Conservation (phyloP, 2,113 vertebrate species). For the Falco punctatus region DNA sequence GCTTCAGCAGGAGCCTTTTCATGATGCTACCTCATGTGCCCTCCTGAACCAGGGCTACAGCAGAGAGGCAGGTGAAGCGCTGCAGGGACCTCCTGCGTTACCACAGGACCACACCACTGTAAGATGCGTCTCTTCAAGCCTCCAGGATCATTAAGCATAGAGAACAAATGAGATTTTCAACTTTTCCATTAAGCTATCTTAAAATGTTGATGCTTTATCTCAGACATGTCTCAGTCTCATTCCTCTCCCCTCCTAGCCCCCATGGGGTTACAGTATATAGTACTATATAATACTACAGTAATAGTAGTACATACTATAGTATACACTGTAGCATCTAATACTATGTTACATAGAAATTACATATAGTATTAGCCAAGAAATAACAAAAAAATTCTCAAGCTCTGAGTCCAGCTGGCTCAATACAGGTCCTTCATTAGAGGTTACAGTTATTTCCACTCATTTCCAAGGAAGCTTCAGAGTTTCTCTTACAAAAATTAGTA, state of each 20-base stretch:
- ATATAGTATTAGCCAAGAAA: not conserved
- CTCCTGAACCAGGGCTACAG: not conserved
- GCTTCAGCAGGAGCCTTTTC: not conserved
- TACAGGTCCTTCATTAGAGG: not conserved
- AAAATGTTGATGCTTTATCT: not conserved
- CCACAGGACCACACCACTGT: not conserved
- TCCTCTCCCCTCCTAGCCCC: not conserved
- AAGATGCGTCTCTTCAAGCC: not conserved
- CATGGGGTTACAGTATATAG: not conserved
- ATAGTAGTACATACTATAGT: not conserved
- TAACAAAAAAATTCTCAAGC: not conserved
- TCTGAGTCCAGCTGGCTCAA: not conserved
- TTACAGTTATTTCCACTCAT: not conserved
- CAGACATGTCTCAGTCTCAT: not conserved
- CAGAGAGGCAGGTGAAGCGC: not conserved
- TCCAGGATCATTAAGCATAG: not conserved
- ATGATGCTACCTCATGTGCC: not conserved
- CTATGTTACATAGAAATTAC: not conserved
- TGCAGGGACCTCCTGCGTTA: not conserved
- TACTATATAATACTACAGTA: not conserved
- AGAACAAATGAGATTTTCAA: not conserved
- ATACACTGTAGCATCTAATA: not conserved
- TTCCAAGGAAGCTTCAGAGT: not conserved
- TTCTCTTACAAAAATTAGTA: not conserved
- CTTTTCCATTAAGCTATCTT: not conserved